phyloP scores from a whole-genome alignment of 2,888 invertebrate species.

The Steromphala cineraria region DNA sequence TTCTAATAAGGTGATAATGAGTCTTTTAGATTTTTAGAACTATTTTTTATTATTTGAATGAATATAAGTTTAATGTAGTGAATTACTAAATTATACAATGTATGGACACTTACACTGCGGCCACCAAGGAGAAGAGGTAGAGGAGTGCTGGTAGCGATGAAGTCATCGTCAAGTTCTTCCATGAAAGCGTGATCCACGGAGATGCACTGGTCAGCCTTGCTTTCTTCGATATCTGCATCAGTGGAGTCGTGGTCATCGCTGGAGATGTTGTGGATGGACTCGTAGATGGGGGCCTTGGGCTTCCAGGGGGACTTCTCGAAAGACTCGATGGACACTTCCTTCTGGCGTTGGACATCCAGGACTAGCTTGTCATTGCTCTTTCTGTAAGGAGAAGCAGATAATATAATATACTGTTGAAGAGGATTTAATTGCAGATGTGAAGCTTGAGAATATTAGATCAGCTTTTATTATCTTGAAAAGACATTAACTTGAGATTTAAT shows the following conservation, averaged over 20 bases:
- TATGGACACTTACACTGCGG: conserved; percentile 47
- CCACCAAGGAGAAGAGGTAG: conserved; percentile 53
- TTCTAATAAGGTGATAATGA: too few relatives aligned
- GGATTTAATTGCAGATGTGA: too few relatives aligned
- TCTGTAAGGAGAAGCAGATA: conserved; percentile 38
- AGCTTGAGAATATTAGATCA: too few relatives aligned
- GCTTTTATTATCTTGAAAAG: too few relatives aligned
- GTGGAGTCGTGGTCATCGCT: conserved; percentile 26
- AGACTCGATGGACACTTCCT: conserved; percentile 36
- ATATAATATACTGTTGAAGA: neutral
- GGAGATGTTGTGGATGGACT: conserved; percentile 32
- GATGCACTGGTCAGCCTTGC: conserved; percentile 49
- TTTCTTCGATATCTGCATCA: conserved; percentile 41
- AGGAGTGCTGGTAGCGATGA: conserved; percentile 61
- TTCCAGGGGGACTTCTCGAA: conserved; percentile 44
- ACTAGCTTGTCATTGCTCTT: conserved; percentile 44
- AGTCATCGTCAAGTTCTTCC: conserved; percentile 33
- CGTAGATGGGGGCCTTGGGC: conserved; percentile 40
- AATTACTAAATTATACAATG: neutral
- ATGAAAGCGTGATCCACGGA: conserved; percentile 49
- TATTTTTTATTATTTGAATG: too few relatives aligned
- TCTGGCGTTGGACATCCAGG: conserved; percentile 54
- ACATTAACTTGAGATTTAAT: too few relatives aligned
- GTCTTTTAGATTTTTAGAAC: too few relatives aligned
- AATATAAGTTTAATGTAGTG: too few relatives aligned